Percentiles rank a stretch among this genome's conserved stretches.
Conservation (phyloP, 2,797 vertebrate genomes). For the Ptychadena robeensis region DNA sequence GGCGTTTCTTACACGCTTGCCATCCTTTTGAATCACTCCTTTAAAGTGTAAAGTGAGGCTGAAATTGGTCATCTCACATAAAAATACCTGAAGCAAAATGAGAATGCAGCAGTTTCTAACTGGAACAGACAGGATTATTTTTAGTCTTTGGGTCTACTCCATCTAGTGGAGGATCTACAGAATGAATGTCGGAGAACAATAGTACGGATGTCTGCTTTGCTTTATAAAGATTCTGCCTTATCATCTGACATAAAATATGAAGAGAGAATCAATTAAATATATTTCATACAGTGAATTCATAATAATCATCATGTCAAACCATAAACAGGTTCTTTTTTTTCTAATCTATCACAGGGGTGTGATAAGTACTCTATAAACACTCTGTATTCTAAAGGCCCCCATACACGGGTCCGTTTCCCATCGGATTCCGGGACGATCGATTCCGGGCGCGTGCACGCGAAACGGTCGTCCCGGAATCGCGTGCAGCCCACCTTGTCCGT, state of each 20-base stretch:
- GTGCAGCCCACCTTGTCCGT: no score
- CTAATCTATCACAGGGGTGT: no score
- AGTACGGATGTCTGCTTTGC: not conserved
- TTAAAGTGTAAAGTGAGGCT: not conserved
- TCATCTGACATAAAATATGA: not conserved
- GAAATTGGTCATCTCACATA: not conserved
- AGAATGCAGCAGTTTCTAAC: not conserved
- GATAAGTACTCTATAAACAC: not conserved
- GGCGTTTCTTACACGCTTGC: not conserved
- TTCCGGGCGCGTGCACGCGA: no score
- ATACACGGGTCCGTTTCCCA: no score
- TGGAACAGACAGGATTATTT: not conserved
- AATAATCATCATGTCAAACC: not conserved
- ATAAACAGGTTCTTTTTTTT: not conserved
- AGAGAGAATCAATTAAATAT: not conserved
- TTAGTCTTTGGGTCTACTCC: slow-evolving; percentile 25
- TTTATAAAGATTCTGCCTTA: no score
- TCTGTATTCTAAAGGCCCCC: not conserved
- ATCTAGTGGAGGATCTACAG: slow-evolving; percentile 31
- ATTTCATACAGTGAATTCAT: not conserved
- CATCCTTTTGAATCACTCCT: not conserved
- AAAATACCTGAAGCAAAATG: not conserved
- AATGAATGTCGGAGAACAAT: not conserved
- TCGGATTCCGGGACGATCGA: no score
- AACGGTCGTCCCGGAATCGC: no score